Evolutionary conservation across 2,113 vertebrate species (phyloP).

Genomic region (Salvelinus fontinalis): DNA sequence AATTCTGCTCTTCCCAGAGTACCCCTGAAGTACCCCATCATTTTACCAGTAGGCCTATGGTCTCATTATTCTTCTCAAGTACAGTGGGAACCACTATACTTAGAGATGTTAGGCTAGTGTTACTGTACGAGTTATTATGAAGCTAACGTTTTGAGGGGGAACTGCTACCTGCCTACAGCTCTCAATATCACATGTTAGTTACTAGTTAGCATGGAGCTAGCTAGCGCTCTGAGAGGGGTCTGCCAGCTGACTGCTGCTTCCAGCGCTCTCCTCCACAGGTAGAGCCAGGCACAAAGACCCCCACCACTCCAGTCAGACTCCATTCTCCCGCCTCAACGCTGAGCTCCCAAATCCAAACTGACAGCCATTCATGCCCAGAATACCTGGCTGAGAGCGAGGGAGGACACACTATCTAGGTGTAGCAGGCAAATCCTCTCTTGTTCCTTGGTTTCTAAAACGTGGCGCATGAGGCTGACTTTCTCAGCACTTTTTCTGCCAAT

Average conservation of each 20-base stretch:
- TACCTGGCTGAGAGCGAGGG: constrained; percentile 66
- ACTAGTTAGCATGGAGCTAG: neutral
- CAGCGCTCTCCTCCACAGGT: constrained; percentile 62
- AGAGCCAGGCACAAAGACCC: constrained; percentile 67
- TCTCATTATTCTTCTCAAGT: too few relatives aligned
- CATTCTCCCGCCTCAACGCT: constrained; percentile 48
- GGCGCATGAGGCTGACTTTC: neutral
- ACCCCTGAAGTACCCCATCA: too few relatives aligned
- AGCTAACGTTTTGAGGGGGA: too few relatives aligned
- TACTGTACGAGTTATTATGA: too few relatives aligned
- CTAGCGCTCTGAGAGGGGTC: constrained; percentile 41
- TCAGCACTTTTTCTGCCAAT: neutral
- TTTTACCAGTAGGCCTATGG: too few relatives aligned
- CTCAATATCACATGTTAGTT: too few relatives aligned
- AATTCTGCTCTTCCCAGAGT: too few relatives aligned
- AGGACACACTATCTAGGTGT: neutral
- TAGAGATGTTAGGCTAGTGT: too few relatives aligned
- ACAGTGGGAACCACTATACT: too few relatives aligned
- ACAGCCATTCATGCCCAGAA: constrained; percentile 76
- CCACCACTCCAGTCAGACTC: constrained; percentile 58
- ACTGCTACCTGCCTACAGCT: too few relatives aligned
- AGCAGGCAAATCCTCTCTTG: constrained; percentile 10
- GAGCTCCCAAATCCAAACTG: constrained; percentile 75
- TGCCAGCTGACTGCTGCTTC: constrained; percentile 39
- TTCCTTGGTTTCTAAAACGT: neutral